phyloP scores from a whole-genome alignment of 2,888 invertebrate species.

The Cosmia trapezina region DNA sequence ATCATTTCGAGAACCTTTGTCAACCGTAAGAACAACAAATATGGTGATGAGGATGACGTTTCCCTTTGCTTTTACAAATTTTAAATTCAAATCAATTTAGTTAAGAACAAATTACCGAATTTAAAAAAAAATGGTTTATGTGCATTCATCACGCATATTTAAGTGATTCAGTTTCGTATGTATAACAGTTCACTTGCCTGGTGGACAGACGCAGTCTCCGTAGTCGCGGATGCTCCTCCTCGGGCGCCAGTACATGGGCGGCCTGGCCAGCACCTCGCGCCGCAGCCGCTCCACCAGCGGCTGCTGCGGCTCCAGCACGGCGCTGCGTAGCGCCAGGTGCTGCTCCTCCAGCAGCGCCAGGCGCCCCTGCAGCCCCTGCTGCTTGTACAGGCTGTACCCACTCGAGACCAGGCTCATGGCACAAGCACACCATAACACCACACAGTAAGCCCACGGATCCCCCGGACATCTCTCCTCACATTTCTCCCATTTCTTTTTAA shows the following conservation, averaged over 20 bases:
- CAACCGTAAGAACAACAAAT: neutral
- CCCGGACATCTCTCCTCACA: constrained; percentile 83
- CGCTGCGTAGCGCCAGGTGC: constrained; percentile 88
- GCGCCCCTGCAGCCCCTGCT: constrained; percentile 88
- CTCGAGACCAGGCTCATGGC: constrained; percentile 91
- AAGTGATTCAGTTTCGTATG: neutral
- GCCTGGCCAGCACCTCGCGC: constrained; percentile 87
- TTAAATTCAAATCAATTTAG: neutral
- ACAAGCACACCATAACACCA: constrained; percentile 92
- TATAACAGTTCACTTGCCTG: constrained; percentile 88
- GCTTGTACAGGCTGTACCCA: constrained; percentile 91
- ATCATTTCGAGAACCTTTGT: neutral
- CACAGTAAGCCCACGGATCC: constrained; percentile 87
- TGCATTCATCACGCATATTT: neutral
- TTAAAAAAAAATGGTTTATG: too few species aligned
- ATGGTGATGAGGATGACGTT: neutral
- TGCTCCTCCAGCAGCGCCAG: constrained; percentile 90
- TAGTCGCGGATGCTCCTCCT: constrained; percentile 90
- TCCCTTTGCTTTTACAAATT: neutral
- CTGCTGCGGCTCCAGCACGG: constrained; percentile 88
- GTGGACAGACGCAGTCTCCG: constrained; percentile 93
- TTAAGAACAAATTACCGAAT: too few species aligned
- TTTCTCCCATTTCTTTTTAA: constrained; percentile 78
- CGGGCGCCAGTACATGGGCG: constrained; percentile 79
- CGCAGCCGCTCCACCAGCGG: constrained; percentile 90